Evolutionary conservation across 1,140 invertebrate genomes (phyloP), one percentile per base, ranked within the genome.

Genomic region (Gryon sp.): DNA sequence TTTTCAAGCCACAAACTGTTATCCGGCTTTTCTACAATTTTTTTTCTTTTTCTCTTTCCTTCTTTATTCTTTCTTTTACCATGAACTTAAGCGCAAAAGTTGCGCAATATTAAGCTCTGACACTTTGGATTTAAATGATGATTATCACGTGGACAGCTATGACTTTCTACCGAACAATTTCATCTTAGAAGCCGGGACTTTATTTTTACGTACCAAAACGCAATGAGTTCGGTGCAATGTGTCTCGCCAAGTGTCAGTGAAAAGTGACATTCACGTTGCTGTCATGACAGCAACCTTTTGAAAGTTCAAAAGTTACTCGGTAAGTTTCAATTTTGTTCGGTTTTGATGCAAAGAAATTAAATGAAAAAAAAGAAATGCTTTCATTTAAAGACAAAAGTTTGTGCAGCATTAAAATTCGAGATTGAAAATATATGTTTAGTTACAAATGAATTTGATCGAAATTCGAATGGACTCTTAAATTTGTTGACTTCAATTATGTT

Each of bases 291-390:
- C 26, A 38, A 53, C 20, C 30, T 59, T 60, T 41, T 75, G 20
- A 62, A 75, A 66, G 60, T 53, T 66, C 70, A 63, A 16, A 28
- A 75, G 48, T 12, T 41, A 41, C 45, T 74, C 11, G 60, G 70
- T 65, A 57, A 26, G 69, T 73, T 24, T 24, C n/a, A n/a, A n/a
- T n/a, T n/a, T n/a, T n/a, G n/a, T n/a, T n/a, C n/a, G n/a, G n/a
- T n/a, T n/a, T n/a, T n/a, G n/a, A n/a, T n/a, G n/a, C n/a, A n/a
- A n/a, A n/a, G n/a, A n/a, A n/a, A n/a, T n/a, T n/a, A n/a, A n/a
- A n/a, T n/a, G n/a, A n/a, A n/a, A n/a, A n/a, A n/a, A n/a, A n/a
- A n/a, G n/a, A n/a, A n/a, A n/a, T n/a, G n/a, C n/a, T n/a, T n/a
- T n/a, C n/a, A n/a, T n/a, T n/a, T n/a, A n/a, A n/a, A n/a, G n/a